Conservation (phyloP, 1,140 invertebrate genomes). For the Teleopsis dalmanni region DNA sequence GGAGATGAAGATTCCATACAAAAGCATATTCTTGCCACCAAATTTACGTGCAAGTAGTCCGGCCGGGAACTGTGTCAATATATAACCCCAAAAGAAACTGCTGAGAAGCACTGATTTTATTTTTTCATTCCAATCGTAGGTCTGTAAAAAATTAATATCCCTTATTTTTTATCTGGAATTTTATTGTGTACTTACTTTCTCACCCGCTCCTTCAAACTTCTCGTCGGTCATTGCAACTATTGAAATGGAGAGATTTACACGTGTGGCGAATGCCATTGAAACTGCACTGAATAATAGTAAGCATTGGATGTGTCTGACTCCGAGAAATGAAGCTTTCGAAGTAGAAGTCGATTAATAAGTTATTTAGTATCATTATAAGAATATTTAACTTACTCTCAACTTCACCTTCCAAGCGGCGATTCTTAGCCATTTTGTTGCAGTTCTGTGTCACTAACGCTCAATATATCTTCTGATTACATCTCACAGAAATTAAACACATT, state of each 20-base stretch:
- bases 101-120: conserved; percentile 43
- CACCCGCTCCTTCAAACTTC: conserved; percentile 27
- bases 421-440: no score
- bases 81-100: conserved; percentile 54
- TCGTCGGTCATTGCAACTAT: conserved; percentile 45
- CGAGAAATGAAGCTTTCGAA: conserved; percentile 46
- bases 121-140: conserved; percentile 46
- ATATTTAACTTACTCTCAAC: no score
- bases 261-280: conserved; percentile 53
- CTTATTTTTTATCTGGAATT: no score
- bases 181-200: no score
- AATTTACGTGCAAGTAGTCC: conserved; percentile 55
- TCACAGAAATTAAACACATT: no score
- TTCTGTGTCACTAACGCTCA: no score
- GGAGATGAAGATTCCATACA: conserved; percentile 45
- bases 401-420: no score
- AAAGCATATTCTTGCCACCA: conserved; percentile 52
- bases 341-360: no score
- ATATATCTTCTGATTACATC: no score
- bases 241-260: conserved; percentile 61
- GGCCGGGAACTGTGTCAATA: conserved; percentile 51
- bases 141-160: conserved; percentile 11
- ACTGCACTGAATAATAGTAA: conserved; percentile 56
- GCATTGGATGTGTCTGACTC: conserved; percentile 57
- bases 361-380: no score